Evolutionary conservation across 2,113 vertebrate genomes (phyloP).

Genomic region (Poicephalus gulielmi): DNA sequence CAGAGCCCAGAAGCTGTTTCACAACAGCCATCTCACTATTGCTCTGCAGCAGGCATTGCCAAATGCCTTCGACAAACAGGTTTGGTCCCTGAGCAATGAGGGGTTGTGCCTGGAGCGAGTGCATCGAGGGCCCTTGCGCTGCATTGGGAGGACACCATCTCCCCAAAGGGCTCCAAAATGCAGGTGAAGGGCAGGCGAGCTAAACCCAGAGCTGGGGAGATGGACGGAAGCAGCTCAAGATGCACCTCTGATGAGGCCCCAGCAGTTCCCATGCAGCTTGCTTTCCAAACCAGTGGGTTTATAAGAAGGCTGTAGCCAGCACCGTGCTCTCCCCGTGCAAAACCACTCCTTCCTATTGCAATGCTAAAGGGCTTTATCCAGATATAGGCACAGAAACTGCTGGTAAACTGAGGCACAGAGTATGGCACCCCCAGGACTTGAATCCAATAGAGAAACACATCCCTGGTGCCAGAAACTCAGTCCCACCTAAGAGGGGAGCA

Average conservation of each 20-base stretch:
- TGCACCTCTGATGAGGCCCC: fast-evolving
- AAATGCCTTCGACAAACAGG: not conserved
- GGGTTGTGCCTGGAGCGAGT: not conserved
- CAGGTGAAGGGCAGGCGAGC: not conserved
- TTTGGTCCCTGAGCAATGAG: not conserved
- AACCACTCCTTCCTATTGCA: not conserved
- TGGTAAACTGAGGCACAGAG: not conserved
- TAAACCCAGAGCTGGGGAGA: fast-evolving
- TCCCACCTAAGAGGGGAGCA: not conserved
- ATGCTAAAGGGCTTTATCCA: not conserved
- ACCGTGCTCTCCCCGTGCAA: not conserved
- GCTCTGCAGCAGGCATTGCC: not conserved
- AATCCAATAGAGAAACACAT: fast-evolving
- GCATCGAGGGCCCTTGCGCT: not conserved
- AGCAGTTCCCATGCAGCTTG: fast-evolving
- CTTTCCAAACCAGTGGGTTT: not conserved
- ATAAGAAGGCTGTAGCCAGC: fast-evolving
- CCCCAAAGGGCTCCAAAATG: not conserved
- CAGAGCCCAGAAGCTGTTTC: constrained; percentile 4
- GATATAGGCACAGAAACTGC: fast-evolving
- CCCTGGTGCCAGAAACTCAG: not conserved
- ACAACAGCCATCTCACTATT: not conserved
- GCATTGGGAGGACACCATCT: not conserved
- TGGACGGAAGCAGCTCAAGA: not conserved
- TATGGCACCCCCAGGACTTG: not conserved